Conservation (phyloP, 2,113 vertebrate species). For the Pterocles burchelli region DNA sequence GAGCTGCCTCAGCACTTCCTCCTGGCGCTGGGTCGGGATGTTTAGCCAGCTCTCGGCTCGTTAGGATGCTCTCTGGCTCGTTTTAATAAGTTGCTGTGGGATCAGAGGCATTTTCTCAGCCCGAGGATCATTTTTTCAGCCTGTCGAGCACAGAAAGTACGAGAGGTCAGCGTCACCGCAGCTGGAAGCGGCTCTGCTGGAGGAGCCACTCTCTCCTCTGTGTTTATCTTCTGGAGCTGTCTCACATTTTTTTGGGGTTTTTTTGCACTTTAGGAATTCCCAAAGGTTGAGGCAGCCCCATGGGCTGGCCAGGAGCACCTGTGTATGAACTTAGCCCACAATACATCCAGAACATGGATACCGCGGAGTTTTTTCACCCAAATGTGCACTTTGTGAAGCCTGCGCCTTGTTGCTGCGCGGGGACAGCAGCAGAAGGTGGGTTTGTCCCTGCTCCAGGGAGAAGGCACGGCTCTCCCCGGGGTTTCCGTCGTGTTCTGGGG, state of each 20-base stretch:
- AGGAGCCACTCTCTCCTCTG: not conserved
- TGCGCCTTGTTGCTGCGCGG: rapidly evolving
- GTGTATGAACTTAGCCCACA: too few relatives aligned
- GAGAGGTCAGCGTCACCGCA: too few relatives aligned
- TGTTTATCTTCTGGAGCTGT: not conserved
- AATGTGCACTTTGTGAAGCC: not conserved
- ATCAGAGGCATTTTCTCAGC: not conserved
- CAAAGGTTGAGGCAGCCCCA: not conserved
- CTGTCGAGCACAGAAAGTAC: not conserved
- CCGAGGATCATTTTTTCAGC: rapidly evolving
- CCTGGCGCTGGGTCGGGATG: not conserved
- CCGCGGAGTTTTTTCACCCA: too few relatives aligned
- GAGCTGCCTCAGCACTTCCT: not conserved
- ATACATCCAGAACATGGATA: not conserved
- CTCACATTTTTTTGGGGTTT: not conserved
- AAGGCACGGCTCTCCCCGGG: too few relatives aligned
- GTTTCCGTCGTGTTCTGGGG: too few relatives aligned
- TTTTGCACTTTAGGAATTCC: not conserved
- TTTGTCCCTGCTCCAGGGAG: too few relatives aligned
- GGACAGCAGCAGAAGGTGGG: too few relatives aligned
- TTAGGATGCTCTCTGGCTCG: not conserved
- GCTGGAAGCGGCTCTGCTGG: not conserved
- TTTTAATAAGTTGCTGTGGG: too few relatives aligned
- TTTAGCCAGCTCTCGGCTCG: not conserved
- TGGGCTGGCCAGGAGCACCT: not conserved